Evolutionary conservation across 2,113 vertebrate genomes (phyloP), one percentile per base, ranked within the genome.

Genomic region (Dissostichus mawsoni): DNA sequence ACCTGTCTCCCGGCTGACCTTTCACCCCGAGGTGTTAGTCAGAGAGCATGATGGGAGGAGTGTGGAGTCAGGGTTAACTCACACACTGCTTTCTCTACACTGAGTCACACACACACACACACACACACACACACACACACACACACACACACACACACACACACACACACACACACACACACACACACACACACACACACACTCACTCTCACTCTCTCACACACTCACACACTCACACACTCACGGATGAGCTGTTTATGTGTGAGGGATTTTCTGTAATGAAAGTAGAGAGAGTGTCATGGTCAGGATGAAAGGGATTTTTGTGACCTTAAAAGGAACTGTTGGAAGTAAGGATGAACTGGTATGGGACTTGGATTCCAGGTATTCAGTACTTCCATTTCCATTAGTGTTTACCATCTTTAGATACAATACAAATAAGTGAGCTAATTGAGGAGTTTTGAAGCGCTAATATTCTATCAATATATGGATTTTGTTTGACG

Each of bases 21-120:
- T 52, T 91, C 76, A 86, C 73, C 69, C 23, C 0, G 52, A 71
- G 67, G 75, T 41, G 82, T 84, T 71, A 50, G 58, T 65, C 75
- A 69, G 66, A 64, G 52, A 79, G 67, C 55, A 3, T 8, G 76
- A 74, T 48, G 51, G 67, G 4, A 45, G 67, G 72, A 77, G 73
- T 67, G 77, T 13, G 71, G 59, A 17, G 44, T 58, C 66, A 0
- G 69, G 56, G 57, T 80, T 80, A 74, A 87, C 76, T 69, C 23
- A 12, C 0, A 7, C 36, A 13, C 20, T 11, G 41, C 20, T 66
- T 66, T 63, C 50, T 25, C 44, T 29, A 29, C 29, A 29, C 29
- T 29, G 29, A 29, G 29, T 29, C 50, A 57, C 6, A 41, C 36
- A 41, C 36, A 8, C 36, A 41, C 36, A 1, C 36, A 41, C 36